These are phyloP conservation scores for Sebastes oblongus DNA, from an alignment of 2,797 vertebrate species.

Conservation along the genomic window DNA sequence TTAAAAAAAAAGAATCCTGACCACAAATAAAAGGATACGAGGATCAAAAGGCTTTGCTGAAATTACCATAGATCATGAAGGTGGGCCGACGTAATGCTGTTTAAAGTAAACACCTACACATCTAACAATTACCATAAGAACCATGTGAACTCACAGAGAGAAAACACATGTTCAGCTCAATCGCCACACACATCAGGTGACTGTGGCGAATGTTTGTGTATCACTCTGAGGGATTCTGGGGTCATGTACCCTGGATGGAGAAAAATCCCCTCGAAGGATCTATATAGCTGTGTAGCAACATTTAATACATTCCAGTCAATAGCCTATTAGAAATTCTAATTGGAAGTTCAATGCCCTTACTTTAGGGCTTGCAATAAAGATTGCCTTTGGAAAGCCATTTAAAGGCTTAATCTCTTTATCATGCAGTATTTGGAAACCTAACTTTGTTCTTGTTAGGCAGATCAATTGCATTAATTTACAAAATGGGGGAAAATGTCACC, in stretches of 20 bases:
- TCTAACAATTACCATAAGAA: constrained; percentile 56
- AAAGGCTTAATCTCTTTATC: constrained; percentile 97
- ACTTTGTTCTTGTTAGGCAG: constrained; percentile 97
- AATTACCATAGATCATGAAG: constrained; percentile 68
- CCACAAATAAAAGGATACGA: constrained; percentile 63
- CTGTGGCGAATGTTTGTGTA: constrained; percentile 39
- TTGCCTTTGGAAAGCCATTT: constrained; percentile 94
- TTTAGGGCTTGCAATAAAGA: constrained; percentile 89
- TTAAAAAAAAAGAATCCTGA: constrained; percentile 47
- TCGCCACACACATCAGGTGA: constrained; percentile 44
- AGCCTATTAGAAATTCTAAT: constrained; percentile 98
- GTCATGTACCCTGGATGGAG: constrained; percentile 80
- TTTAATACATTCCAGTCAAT: constrained; percentile 97
- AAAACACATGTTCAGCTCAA: constrained; percentile 49
- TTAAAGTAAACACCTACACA: constrained; percentile 66
- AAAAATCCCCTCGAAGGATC: constrained; percentile 85
- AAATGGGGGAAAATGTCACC: constrained; percentile 96
- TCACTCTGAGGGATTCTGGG: constrained; percentile 72
- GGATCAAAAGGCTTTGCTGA: constrained; percentile 67
- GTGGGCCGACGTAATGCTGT: constrained; percentile 43
- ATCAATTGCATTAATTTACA: constrained; percentile 98
- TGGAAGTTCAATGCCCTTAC: constrained; percentile 93
- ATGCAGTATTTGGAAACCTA: constrained; percentile 97
- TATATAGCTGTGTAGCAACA: constrained; percentile 88
- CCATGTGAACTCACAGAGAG: constrained; percentile 40